Conservation (phyloP, 1,140 invertebrate species). For the Papilio glaucus region DNA sequence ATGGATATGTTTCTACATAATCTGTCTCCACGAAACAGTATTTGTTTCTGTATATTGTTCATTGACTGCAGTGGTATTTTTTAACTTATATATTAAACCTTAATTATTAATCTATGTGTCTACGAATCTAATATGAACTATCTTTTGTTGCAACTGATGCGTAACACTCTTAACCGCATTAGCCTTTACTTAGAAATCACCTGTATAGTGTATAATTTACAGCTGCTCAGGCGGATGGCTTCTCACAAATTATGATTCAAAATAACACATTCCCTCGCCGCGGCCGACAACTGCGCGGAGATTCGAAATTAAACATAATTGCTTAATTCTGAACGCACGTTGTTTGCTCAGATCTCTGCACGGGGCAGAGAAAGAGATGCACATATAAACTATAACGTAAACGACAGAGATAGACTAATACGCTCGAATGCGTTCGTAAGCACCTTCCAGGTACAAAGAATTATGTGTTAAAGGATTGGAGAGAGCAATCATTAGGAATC, state of each 20-base stretch:
- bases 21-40: no score
- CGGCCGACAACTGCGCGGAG: conserved; percentile 70
- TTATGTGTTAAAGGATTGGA: conserved; percentile 71
- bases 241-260: conserved; percentile 81
- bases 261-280: conserved; percentile 79
- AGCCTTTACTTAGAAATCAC: conserved; percentile 61
- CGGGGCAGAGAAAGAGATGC: conserved; percentile 62
- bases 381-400: conserved; percentile 42
- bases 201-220: conserved; percentile 77
- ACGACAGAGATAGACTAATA: conserved; percentile 53
- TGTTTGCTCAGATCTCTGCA: conserved; percentile 70
- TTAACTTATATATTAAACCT: no score
- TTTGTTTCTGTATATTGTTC: no score
- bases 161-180: conserved; percentile 45
- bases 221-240: conserved; percentile 77
- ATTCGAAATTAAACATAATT: conserved; percentile 82
- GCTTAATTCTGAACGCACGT: conserved; percentile 78
- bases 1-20: no score
- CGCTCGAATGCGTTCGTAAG: conserved; percentile 43
- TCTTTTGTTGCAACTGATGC: conserved; percentile 35
- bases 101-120: not conserved
- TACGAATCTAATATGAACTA: not conserved
- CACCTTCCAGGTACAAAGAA: conserved; percentile 65
- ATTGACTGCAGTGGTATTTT: no score
- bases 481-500: conserved; percentile 64